Evolutionary conservation across 2,113 vertebrate genomes (phyloP), one percentile per base, ranked within the genome.

Genomic region (Lota lota): DNA sequence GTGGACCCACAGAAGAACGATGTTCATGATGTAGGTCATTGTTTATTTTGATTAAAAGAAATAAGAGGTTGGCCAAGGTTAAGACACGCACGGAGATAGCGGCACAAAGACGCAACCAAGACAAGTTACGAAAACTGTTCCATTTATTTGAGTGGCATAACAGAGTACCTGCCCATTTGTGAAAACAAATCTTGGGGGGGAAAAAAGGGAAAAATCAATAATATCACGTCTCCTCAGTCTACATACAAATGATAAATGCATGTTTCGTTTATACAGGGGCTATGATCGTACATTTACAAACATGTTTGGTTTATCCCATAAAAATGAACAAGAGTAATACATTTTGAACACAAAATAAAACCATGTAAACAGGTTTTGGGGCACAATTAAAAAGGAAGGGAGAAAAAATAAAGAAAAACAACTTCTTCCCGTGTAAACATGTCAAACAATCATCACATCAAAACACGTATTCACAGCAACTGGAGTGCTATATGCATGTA

Each of bases 111-210:
- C 5, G 22, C 7, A 50, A 8, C 20, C 3, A 1, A 20, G 64
- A 12, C 22, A 3, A 59, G 22, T 63, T 59, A 72, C 63, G 61
- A 79, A 70, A 82, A 80, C 54, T 76, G 67, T 64, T 81, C 72
- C 58, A 75, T 82, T 86, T 83, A 88, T 86, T 85, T 66, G 53
- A 73, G 63, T 82, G 36, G 59, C 22, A 67, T 58, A 40, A 63
- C 57, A 66, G 28, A 61, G 66, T 36, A 70, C n/a, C n/a, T n/a
- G n/a, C n/a, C 61, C 74, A 66, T 73, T 50, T 36, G 16, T 36
- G n/a, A 47, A 24, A 66, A 62, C 24, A 61, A 21, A 75, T 54
- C 40, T 12, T 10, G 40, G 12, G 40, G 40, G 40, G 40, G 40
- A 24, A 24, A 24, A 24, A 24, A 24, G 65, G 21, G 63, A 50